phyloP scores from a whole-genome alignment of 2,113 vertebrate species.

The Aegithalos caudatus region DNA sequence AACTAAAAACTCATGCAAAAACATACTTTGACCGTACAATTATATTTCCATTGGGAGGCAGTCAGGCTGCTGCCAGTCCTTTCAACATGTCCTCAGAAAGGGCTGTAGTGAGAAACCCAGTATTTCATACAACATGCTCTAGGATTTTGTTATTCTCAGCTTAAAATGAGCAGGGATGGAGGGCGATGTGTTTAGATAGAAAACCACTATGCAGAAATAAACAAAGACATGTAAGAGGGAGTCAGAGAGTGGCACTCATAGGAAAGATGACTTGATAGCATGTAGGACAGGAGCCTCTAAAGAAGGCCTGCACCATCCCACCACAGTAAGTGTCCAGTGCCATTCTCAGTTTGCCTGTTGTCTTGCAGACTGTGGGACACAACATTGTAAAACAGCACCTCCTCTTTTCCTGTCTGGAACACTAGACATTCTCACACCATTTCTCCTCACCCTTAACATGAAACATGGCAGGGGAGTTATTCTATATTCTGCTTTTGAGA shows the following conservation, averaged over 20 bases:
- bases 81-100: not conserved
- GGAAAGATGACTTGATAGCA: not conserved
- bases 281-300: not conserved
- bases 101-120: not conserved
- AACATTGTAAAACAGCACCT: not conserved
- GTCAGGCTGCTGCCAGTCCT: not conserved
- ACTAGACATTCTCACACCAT: not conserved
- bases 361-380: not conserved
- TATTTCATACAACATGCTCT: not conserved
- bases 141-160: not conserved
- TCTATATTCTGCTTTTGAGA: not conserved
- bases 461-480: not conserved
- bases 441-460: not conserved
- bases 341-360: not conserved
- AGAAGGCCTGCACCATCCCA: not conserved
- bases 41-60: not conserved
- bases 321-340: rapidly evolving
- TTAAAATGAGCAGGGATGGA: not conserved
- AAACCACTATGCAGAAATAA: not conserved
- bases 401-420: too few relatives aligned
- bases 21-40: not conserved
- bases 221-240: not conserved
- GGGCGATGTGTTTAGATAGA: not conserved
- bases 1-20: rapidly evolving
- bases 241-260: not conserved